A percentile compares a stretch with the other conserved stretches of the same genome.
Conservation (phyloP, 2,797 vertebrate species). For the Amphiprion clarkii region DNA sequence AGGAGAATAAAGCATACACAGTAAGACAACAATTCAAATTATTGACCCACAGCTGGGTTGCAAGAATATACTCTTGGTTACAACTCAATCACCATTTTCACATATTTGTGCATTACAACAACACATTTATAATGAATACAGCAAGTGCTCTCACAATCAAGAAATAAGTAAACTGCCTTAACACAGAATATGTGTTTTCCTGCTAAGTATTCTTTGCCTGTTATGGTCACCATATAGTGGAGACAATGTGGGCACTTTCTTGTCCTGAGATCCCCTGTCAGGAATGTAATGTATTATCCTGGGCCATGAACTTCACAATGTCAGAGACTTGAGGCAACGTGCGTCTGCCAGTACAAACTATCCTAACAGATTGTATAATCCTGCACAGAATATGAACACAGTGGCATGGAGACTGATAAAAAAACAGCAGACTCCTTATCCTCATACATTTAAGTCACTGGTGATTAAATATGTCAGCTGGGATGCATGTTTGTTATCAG, state of each 20-base stretch:
- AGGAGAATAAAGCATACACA: conserved; percentile 27
- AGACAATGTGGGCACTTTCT: neutral
- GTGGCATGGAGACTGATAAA: no score
- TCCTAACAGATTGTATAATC: no score
- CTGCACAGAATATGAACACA: no score
- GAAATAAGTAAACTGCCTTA: neutral
- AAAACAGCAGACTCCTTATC: no score
- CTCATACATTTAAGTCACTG: no score
- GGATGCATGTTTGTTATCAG: no score
- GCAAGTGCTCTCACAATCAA: neutral
- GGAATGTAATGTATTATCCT: neutral
- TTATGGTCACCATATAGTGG: no score
- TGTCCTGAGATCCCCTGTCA: neutral
- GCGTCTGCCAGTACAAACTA: no score
- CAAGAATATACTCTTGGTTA: neutral
- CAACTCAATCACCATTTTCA: neutral
- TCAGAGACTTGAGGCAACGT: no score
- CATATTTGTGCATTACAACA: neutral
- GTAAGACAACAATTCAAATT: conserved; percentile 19
- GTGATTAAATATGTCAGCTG: no score
- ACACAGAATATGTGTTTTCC: neutral
- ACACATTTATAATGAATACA: neutral
- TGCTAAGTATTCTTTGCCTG: neutral
- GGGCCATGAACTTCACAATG: neutral
- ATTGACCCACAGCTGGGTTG: conserved; percentile 18